Evolutionary conservation across 2,797 vertebrate genomes (phyloP).

Genomic region (Acanthurus lineatus): DNA sequence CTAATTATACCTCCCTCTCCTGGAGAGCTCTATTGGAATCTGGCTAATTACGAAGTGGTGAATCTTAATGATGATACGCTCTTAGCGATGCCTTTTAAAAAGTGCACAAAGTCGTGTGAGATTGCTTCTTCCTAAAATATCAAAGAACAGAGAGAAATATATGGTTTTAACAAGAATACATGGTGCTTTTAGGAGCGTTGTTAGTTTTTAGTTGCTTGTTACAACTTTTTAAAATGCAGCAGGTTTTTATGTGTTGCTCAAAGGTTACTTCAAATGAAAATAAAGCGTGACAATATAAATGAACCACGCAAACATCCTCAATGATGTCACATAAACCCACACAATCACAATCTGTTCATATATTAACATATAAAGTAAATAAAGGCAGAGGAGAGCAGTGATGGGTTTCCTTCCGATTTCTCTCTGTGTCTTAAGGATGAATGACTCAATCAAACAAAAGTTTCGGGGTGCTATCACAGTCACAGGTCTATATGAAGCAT

Average conservation of each 20-base stretch:
- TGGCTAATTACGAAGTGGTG: conserved; percentile 75
- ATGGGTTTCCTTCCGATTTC: conserved; percentile 24
- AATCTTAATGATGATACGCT: conserved; percentile 75
- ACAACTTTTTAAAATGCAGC: conserved; percentile 11
- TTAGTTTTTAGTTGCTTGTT: neutral
- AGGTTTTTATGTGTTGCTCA: conserved; percentile 5
- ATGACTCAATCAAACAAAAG: conserved; percentile 62
- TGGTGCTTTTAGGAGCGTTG: neutral
- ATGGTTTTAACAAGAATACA: conserved; percentile 6
- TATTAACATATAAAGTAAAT: conserved; percentile 31
- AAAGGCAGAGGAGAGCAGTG: conserved; percentile 8
- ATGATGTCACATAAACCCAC: conserved; percentile 15
- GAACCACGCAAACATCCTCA: neutral
- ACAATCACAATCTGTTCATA: neutral
- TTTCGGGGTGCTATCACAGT: conserved; percentile 47
- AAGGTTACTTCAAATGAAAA: neutral
- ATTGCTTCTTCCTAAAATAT: conserved; percentile 40
- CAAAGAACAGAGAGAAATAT: conserved; percentile 34
- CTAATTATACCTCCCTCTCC: conserved; percentile 81
- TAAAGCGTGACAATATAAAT: neutral
- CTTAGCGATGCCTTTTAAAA: conserved; percentile 62
- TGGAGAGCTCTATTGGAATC: conserved; percentile 74
- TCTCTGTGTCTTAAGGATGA: conserved; percentile 47
- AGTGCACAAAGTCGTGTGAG: conserved; percentile 47
- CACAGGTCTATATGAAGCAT: conserved; percentile 54